Conservation (phyloP, 2,113 vertebrate genomes). For the Natator depressus region DNA sequence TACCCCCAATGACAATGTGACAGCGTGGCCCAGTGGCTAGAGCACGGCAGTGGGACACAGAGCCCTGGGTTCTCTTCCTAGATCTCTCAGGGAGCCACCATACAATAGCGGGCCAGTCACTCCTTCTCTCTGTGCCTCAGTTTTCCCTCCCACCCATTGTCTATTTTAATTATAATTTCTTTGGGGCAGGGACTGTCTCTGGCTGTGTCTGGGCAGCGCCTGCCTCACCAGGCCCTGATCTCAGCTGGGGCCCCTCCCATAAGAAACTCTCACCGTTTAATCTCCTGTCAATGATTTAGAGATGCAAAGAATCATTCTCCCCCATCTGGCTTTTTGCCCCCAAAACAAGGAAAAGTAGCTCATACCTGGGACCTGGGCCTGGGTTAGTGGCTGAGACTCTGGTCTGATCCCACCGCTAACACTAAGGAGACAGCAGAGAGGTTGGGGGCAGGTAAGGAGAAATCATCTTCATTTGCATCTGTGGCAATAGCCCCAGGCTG, state of each 20-base stretch:
- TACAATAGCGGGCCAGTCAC: too few relatives aligned
- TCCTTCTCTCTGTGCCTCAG: neutral
- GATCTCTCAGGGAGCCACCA: too few relatives aligned
- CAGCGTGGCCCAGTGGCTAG: too few relatives aligned
- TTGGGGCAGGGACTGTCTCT: neutral
- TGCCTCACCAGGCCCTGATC: neutral
- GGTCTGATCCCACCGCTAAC: neutral
- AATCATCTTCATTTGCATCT: neutral
- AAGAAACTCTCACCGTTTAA: neutral
- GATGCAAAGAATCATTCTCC: neutral
- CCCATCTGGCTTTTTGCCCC: neutral
- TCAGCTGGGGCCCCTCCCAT: neutral
- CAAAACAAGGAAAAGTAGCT: neutral
- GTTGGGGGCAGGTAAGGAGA: too few relatives aligned
- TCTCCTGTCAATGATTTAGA: neutral
- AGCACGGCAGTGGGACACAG: too few relatives aligned
- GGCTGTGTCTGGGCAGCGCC: neutral
- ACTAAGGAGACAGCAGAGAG: too few relatives aligned
- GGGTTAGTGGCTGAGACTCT: neutral
- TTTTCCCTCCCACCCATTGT: neutral
- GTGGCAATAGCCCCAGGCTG: neutral
- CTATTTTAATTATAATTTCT: neutral
- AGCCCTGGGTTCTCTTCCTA: too few relatives aligned
- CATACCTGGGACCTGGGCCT: neutral
- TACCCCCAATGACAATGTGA: too few relatives aligned